Evolutionary conservation across 2,888 invertebrate species (phyloP).

Genomic region (Pherbina coryleti): DNA sequence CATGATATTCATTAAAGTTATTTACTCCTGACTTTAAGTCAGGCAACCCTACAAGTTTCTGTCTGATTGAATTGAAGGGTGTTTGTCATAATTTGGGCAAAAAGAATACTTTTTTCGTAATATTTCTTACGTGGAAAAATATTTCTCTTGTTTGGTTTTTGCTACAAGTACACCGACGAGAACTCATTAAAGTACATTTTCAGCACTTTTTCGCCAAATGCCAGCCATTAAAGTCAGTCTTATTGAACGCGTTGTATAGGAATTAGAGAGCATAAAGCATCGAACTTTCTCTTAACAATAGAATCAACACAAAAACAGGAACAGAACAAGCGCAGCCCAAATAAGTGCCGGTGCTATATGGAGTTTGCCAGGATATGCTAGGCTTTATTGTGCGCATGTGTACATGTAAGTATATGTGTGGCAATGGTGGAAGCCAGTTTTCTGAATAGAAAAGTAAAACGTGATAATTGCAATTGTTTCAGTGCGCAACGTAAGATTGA

Average conservation of each 20-base stretch:
- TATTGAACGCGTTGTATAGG: background rate
- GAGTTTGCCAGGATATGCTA: too few species aligned
- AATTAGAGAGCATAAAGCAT: background rate
- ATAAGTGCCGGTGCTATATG: too few species aligned
- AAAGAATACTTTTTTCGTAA: too few species aligned
- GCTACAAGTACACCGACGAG: slow-evolving; percentile 45
- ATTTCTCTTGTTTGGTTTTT: too few species aligned
- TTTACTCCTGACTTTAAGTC: background rate
- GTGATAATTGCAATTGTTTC: too few species aligned
- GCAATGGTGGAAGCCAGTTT: too few species aligned
- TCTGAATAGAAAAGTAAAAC: too few species aligned
- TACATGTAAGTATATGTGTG: too few species aligned
- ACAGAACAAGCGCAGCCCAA: background rate
- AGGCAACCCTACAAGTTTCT: background rate
- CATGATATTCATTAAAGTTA: slow-evolving; percentile 18
- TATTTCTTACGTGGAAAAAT: too few species aligned
- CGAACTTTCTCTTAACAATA: background rate
- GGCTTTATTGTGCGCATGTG: too few species aligned
- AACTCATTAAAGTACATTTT: slow-evolving; percentile 64
- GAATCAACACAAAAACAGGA: background rate
- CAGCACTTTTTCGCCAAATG: background rate
- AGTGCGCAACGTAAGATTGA: too few species aligned
- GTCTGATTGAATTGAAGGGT: background rate
- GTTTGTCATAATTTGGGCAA: background rate
- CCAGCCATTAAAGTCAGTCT: too few species aligned